Conservation (phyloP, 2,888 invertebrate species). For the Polymixis lichenea region DNA sequence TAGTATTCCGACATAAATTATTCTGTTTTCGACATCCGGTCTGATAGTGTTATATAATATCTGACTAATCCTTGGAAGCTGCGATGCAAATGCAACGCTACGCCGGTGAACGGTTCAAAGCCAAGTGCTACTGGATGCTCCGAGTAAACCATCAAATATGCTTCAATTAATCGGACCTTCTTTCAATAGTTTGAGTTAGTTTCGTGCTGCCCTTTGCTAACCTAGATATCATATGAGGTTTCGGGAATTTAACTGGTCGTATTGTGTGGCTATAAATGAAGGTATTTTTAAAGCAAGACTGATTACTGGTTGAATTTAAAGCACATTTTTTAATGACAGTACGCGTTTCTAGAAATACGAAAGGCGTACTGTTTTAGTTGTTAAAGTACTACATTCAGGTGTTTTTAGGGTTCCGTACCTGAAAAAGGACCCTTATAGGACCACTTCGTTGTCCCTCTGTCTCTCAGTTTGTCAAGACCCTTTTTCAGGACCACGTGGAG, state of each 20-base stretch:
- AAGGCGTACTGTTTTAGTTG: neutral
- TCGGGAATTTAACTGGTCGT: neutral
- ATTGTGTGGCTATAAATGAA: constrained; percentile 7
- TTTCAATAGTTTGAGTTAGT: constrained; percentile 33
- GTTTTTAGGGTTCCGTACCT: neutral
- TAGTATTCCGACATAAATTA: constrained; percentile 34
- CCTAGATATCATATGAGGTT: constrained; percentile 11
- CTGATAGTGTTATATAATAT: constrained; percentile 44
- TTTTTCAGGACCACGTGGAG: too few relatives aligned
- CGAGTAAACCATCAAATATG: constrained; percentile 40
- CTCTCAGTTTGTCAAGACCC: too few relatives aligned
- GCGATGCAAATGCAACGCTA: constrained; percentile 48
- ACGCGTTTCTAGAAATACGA: neutral
- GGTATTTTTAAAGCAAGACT: neutral
- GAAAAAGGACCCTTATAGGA: too few relatives aligned
- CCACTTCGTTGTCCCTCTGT: too few relatives aligned
- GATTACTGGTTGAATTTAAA: constrained; percentile 11
- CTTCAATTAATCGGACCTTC: constrained; percentile 50
- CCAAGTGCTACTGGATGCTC: constrained; percentile 43
- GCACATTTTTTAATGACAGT: neutral
- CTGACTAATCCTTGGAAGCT: constrained; percentile 37
- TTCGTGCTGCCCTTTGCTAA: constrained; percentile 20
- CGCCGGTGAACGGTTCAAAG: constrained; percentile 41
- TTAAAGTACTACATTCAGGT: neutral
- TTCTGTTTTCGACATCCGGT: constrained; percentile 24